Conservation (phyloP, 2,113 vertebrate genomes). For the Nanger granti region DNA sequence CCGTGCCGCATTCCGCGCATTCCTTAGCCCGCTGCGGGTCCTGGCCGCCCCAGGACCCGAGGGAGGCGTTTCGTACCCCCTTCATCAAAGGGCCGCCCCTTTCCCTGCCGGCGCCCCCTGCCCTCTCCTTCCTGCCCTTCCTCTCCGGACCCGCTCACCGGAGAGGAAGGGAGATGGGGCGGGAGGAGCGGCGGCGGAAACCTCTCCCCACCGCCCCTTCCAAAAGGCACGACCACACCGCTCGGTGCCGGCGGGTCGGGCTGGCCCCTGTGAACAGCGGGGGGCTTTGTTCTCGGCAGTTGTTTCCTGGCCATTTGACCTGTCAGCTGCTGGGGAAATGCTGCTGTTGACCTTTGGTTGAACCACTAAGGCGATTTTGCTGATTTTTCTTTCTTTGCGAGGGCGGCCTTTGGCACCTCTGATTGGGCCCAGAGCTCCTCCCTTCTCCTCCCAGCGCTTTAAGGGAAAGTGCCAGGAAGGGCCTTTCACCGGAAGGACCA, state of each 20-base stretch:
- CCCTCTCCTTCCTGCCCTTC: background rate
- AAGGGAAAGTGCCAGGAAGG: background rate
- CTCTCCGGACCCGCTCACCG: background rate
- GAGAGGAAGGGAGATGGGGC: background rate
- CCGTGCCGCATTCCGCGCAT: conserved; percentile 43
- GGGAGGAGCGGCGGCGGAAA: background rate
- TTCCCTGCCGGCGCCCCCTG: background rate
- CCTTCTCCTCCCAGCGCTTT: background rate
- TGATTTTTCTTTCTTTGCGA: background rate
- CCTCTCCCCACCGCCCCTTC: background rate
- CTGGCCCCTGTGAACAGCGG: conserved; percentile 22
- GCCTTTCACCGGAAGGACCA: background rate
- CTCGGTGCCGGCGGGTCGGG: background rate
- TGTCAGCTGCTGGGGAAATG: conserved; percentile 60
- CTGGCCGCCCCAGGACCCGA: background rate
- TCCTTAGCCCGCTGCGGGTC: background rate
- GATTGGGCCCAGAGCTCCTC: background rate
- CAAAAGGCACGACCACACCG: background rate
- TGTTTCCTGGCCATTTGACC: conserved; percentile 70
- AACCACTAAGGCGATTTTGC: conserved; percentile 55
- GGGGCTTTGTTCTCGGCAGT: conserved; percentile 56
- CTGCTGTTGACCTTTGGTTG: conserved; percentile 64
- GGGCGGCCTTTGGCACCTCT: conserved; percentile 3
- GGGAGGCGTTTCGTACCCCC: background rate
- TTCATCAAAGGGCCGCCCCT: background rate